Evolutionary conservation across 2,888 invertebrate species (phyloP).

Genomic region (Chloromyia formosa): DNA sequence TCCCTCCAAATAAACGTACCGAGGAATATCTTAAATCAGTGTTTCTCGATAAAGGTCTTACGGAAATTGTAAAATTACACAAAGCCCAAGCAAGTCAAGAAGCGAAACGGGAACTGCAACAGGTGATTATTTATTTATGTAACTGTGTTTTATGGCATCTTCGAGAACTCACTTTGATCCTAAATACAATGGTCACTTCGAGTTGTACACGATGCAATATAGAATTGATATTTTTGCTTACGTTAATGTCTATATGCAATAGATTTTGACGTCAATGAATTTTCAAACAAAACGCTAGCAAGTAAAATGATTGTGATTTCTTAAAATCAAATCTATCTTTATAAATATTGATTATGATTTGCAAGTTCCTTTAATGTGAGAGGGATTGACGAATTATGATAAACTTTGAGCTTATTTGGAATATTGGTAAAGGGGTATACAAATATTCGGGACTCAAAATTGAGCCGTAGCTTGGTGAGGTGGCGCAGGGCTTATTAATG

Average conservation of each 20-base stretch:
- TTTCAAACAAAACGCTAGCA: neutral
- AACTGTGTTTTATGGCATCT: slow-evolving; percentile 32
- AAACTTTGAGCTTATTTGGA: no score
- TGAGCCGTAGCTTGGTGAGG: no score
- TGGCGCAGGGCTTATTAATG: no score
- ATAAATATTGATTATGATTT: no score
- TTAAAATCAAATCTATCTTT: no score
- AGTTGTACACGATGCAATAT: slow-evolving; percentile 45
- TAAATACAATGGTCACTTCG: slow-evolving; percentile 15
- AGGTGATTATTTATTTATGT: slow-evolving; percentile 58
- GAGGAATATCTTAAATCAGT: slow-evolving; percentile 85
- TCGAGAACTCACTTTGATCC: slow-evolving; percentile 45
- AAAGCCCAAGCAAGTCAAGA: slow-evolving; percentile 86
- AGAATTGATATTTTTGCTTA: slow-evolving; percentile 49
- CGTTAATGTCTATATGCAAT: slow-evolving; percentile 40
- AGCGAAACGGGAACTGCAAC: slow-evolving; percentile 81
- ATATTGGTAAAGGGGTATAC: no score
- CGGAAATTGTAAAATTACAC: slow-evolving; percentile 81
- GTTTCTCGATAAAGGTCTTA: slow-evolving; percentile 82
- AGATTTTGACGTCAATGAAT: slow-evolving; percentile 8
- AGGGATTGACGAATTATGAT: no score
- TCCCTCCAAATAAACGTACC: slow-evolving; percentile 92
- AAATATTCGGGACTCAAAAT: no score
- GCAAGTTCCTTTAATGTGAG: no score
- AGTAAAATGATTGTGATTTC: no score